Base-by-base conservation (phyloP, 2,113 vertebrate species). In the Microcebus tavaratra region DNA sequence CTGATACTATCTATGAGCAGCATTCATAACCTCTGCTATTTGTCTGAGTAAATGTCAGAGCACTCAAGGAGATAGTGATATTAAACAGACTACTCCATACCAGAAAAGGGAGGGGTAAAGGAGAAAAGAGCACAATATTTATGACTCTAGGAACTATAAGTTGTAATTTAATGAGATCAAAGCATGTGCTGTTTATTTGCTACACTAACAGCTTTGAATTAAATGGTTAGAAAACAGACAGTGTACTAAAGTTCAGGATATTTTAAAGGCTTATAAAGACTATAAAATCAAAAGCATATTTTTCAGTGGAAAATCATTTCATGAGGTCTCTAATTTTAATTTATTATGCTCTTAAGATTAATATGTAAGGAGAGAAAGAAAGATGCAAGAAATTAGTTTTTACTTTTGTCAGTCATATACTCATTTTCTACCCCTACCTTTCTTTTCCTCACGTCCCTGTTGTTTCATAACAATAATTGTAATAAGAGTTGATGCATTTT, bases 161-260 rank as follows among this genome's bases (percentile, higher is more conserved):
- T 98, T 99, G 98, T 98, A 98, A 99, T 99, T 99, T 98, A 98
- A 98, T 98, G 98, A 99, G 98, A 99, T 99, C 98, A 99, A 99
- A 99, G 99, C 96, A 7, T 98, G 97, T 96, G 92, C 97, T 98
- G 94, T 98, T 98, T 98, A 99, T 98, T 99, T 99, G 98, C 98
- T 98, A 95, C 86, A 80, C 97, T 97, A 95, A 97, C 39, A 96
- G 95, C 98, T 98, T 98, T 98, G 98, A 98, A 98, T 98, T 98
- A 98, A 97, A 97, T 94, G 93, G 97, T 98, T 97, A 96, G 97
- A 97, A 98, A 98, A 98, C 96, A 98, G 97, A 98, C 88, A 95
- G 6, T 15, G 59, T 48, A 97, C 90, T 98, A 96, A 97, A 96
- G 70, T 72, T 85, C 93, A 98, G 95, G 95, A 95, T 98, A 97